Percentiles rank a stretch among this genome's conserved stretches.
These are phyloP conservation scores for Trissolcus basalis DNA, from an alignment of 1,140 invertebrate genomes.

Conservation along the genomic window DNA sequence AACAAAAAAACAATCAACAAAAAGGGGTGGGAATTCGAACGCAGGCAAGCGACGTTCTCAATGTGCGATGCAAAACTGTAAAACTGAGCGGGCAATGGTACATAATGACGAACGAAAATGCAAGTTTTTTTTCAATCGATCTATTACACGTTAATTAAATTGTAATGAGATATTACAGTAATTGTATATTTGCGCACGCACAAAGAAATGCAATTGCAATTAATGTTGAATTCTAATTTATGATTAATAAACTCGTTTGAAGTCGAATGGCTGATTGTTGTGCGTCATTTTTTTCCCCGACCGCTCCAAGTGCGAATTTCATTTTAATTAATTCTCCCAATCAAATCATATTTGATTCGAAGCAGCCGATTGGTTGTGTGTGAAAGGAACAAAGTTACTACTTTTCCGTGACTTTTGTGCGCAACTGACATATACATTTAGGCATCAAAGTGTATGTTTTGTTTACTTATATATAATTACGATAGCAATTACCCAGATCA, in stretches of 20 bases:
- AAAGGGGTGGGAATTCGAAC: too few species aligned
- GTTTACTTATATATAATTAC: slow-evolving; percentile 47
- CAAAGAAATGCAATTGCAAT: slow-evolving; percentile 43
- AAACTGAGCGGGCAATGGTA: too few species aligned
- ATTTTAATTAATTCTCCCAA: slow-evolving; percentile 20
- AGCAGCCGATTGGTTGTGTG: neutral
- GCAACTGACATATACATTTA: slow-evolving; percentile 16
- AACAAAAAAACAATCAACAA: too few species aligned
- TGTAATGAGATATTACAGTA: slow-evolving; percentile 44
- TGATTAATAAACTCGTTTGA: slow-evolving; percentile 39
- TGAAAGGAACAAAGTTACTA: slow-evolving; percentile 20
- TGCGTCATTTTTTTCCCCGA: slow-evolving; percentile 8
- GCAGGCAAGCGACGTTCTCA: too few species aligned
- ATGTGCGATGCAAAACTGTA: too few species aligned
- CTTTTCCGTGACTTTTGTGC: slow-evolving; percentile 38
- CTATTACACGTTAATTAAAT: slow-evolving; percentile 40
- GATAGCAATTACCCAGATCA: slow-evolving; percentile 25
- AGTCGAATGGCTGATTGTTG: slow-evolving; percentile 14
- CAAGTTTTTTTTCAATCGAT: slow-evolving; percentile 30
- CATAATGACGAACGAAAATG: slow-evolving; percentile 19
- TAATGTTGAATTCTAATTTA: slow-evolving; percentile 41
- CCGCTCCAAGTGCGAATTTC: slow-evolving; percentile 11
- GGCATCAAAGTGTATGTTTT: slow-evolving; percentile 19
- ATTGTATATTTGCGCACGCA: slow-evolving; percentile 37
- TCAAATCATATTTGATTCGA: neutral